Percentiles rank a stretch among this genome's conserved stretches.
These are phyloP conservation scores for Neelides folsomi DNA, from an alignment of 2,888 invertebrate genomes.

Conservation along the genomic window DNA sequence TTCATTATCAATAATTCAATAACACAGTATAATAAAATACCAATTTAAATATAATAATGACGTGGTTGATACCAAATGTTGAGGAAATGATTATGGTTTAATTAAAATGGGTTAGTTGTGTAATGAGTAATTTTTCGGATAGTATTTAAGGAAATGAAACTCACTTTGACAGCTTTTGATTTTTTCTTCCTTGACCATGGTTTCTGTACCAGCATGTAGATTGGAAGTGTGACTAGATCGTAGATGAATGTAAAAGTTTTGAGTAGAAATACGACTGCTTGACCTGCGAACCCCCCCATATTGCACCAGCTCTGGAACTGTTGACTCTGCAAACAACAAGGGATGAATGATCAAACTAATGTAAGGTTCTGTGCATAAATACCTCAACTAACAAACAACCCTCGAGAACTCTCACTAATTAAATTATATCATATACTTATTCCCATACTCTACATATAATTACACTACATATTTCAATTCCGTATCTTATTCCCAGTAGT, in stretches of 20 bases:
- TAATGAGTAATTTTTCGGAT: background rate
- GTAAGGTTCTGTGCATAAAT: no score
- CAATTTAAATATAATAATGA: no score
- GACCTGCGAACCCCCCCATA: slow-evolving; percentile 24
- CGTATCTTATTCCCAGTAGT: no score
- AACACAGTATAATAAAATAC: no score
- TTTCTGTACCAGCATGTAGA: slow-evolving; percentile 71
- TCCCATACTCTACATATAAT: no score
- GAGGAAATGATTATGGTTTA: background rate
- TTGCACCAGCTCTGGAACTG: background rate
- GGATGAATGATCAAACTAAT: no score
- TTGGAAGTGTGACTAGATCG: slow-evolving; percentile 79
- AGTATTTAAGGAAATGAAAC: background rate
- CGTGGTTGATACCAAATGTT: background rate
- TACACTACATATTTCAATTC: no score
- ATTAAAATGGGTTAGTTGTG: background rate
- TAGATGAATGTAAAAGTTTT: slow-evolving; percentile 70
- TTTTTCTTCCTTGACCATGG: slow-evolving; percentile 69
- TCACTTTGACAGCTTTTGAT: slow-evolving; percentile 66
- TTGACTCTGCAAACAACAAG: no score
- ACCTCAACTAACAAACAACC: no score
- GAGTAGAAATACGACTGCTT: slow-evolving; percentile 38
- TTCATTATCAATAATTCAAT: no score
- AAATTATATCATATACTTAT: no score
- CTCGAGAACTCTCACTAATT: no score